phyloP scores from a whole-genome alignment of 2,113 vertebrate genomes.

The Semnornis frantzii region DNA sequence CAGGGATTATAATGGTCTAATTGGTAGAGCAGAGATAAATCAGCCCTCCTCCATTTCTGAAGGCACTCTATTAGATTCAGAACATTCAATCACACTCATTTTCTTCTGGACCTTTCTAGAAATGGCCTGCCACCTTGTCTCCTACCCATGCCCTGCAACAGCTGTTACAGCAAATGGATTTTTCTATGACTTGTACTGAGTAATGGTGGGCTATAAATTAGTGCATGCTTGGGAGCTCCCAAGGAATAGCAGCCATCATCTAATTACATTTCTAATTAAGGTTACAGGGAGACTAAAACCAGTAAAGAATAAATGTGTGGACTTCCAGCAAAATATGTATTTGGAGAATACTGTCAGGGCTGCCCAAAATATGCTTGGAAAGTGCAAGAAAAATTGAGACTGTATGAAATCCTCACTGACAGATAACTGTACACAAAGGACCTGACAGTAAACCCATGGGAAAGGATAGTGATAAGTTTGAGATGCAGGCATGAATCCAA shows the following conservation, averaged over 20 bases:
- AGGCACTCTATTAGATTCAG: not conserved
- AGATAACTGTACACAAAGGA: conserved; percentile 4
- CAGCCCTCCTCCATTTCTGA: conserved; percentile 10
- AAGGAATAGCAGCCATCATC: conserved; percentile 28
- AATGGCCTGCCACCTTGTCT: conserved; percentile 13
- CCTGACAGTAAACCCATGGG: conserved; percentile 6
- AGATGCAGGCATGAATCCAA: conserved; percentile 29
- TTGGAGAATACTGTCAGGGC: not conserved
- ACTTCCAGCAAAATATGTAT: conserved; percentile 28
- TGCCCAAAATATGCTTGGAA: not conserved
- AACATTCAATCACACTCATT: not conserved
- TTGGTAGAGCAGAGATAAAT: not conserved
- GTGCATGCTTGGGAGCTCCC: conserved; percentile 46
- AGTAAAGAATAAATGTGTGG: conserved; percentile 9
- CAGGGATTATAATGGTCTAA: not conserved
- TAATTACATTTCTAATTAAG: conserved; percentile 64
- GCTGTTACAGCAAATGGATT: conserved; percentile 56
- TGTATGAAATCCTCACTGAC: not conserved
- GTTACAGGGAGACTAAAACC: conserved; percentile 2
- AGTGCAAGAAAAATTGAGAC: not conserved
- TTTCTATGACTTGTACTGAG: not conserved
- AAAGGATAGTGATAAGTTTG: not conserved
- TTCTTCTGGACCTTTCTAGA: conserved; percentile 58
- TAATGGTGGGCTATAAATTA: conserved; percentile 54
- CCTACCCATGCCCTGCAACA: conserved; percentile 4